Evolutionary conservation across 2,797 vertebrate genomes (phyloP), one percentile per base, ranked within the genome.

Genomic region (Sciurus carolinensis): DNA sequence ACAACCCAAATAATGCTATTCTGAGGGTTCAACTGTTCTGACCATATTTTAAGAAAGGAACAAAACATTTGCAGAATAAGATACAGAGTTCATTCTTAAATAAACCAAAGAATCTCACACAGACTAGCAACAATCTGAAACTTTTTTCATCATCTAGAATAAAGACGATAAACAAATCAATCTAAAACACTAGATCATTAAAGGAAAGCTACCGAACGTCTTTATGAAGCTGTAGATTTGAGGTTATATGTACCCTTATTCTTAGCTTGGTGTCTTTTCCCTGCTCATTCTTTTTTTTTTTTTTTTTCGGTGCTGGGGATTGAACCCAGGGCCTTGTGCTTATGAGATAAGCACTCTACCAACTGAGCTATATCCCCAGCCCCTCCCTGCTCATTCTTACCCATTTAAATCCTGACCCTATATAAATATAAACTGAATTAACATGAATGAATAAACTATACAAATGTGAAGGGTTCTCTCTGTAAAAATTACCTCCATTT

Each of bases 61-160:
- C 52, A 88, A 95, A 94, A 82, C 52, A 86, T 75, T 69, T 93
- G 17, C 28, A 36, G 10, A 95, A 64, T 36, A 87, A 44, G 20
- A n/a, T 28, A 76, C 39, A 39, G 66, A 73, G 33, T n/a, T 67
- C 42, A 54, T 77, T 84, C 72, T 92, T 92, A 93, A 93, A 44
- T 71, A 86, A 92, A 87, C 59, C n/a, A 76, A 75, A 80, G 30
- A 95, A 24, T 69, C 20, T 72, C 14, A 67, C 30, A 39, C 36
- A 28, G 33, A n/a, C 18, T 62, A 52, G 44, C 24, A 84, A 47
- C 28, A 69, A 67, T 79, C 50, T 84, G 42, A 79, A 75, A 71
- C 3, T 33, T 87, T 64, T 83, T 59, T 62, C 44, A 64, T 71
- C 2, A 66, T 50, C 50, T 94, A 75, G 28, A 91, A 81, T 80